These are phyloP conservation scores for Caerostris extrusa DNA, from an alignment of 1,140 invertebrate species.

Conservation along the genomic window DNA sequence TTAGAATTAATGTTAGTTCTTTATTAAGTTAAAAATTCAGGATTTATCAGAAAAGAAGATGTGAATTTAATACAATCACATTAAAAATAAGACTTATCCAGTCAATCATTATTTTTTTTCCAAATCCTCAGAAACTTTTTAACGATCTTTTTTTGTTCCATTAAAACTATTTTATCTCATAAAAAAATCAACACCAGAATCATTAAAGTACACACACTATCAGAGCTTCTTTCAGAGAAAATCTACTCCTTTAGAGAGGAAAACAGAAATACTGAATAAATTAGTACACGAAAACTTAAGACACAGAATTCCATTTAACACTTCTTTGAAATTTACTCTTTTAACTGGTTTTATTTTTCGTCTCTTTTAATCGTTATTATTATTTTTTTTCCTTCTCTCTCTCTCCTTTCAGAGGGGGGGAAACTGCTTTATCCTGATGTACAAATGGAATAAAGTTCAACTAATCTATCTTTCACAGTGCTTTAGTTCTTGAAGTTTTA, in stretches of 20 bases:
- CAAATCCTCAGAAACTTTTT: too few species aligned
- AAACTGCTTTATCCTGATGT: constrained; percentile 12
- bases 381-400: neutral
- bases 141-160: too few species aligned
- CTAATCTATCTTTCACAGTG: constrained; percentile 45
- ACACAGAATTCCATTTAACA: constrained; percentile 68
- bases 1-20: too few species aligned
- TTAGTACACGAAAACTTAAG: constrained; percentile 47
- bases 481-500: neutral
- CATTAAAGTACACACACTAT: too few species aligned
- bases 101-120: too few species aligned
- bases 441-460: constrained; percentile 2
- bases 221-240: neutral
- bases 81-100: too few species aligned
- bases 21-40: too few species aligned
- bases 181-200: too few species aligned
- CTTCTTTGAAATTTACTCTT: constrained; percentile 23
- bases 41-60: too few species aligned
- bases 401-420: neutral
- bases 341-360: neutral
- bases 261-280: constrained; percentile 56
- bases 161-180: too few species aligned
- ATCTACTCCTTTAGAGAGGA: neutral
- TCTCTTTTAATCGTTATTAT: neutral
- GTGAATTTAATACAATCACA: too few species aligned